Conservation (phyloP, 2,888 invertebrate genomes). For the Tachina lurida region DNA sequence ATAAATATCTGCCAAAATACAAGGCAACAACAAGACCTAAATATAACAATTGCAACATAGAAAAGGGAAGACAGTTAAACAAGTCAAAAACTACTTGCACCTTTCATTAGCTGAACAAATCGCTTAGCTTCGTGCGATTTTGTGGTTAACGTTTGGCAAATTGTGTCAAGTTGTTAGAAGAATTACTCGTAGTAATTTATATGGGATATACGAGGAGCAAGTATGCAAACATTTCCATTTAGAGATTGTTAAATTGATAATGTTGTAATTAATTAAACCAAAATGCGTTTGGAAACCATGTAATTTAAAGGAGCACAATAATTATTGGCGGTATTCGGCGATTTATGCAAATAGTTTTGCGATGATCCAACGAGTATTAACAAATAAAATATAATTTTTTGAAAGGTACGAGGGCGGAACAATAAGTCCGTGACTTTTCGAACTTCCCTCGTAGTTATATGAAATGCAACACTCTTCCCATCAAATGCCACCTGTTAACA, state of each 20-base stretch:
- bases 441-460: too few species aligned
- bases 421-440: too few species aligned
- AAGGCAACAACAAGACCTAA: conserved; percentile 13
- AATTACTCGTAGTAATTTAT: conserved; percentile 13
- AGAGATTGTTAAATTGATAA: background rate
- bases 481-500: too few species aligned
- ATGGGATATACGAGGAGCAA: background rate
- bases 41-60: conserved; percentile 44
- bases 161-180: conserved; percentile 43
- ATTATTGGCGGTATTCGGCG: too few species aligned
- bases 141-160: conserved; percentile 50
- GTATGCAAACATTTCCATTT: background rate
- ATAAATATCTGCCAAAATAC: conserved; percentile 32
- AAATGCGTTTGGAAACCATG: background rate
- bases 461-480: too few species aligned
- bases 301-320: background rate
- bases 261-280: conserved; percentile 16
- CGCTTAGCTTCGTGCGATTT: conserved; percentile 62
- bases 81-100: conserved; percentile 62
- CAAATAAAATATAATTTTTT: too few species aligned
- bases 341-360: too few species aligned
- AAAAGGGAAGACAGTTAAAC: conserved; percentile 49
- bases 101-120: conserved; percentile 67
- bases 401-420: too few species aligned
- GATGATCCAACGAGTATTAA: too few species aligned